Evolutionary conservation across 2,888 invertebrate genomes (phyloP).

Genomic region (Ferrisia virgata): DNA sequence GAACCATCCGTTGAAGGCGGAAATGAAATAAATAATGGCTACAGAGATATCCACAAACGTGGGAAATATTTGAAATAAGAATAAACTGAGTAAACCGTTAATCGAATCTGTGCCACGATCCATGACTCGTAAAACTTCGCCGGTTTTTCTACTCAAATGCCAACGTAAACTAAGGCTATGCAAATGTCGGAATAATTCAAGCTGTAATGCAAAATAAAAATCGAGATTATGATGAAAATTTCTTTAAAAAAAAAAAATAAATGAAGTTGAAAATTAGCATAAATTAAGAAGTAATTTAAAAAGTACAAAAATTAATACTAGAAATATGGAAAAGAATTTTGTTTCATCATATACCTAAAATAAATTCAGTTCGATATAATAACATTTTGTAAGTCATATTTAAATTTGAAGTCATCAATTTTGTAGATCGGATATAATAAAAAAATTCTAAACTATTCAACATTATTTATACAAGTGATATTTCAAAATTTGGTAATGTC

Average conservation of each 20-base stretch:
- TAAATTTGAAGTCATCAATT: no score
- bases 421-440: no score
- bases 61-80: conserved; percentile 88
- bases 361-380: no score
- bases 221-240: not conserved
- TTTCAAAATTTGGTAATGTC: not conserved
- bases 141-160: conserved; percentile 93
- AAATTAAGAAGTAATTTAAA: no score
- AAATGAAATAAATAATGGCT: conserved; percentile 84
- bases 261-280: no score
- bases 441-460: not conserved
- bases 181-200: conserved; percentile 80
- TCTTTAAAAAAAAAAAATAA: not conserved
- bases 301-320: no score
- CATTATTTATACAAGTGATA: not conserved
- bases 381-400: no score
- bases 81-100: conserved; percentile 86
- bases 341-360: no score
- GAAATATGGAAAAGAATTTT: no score
- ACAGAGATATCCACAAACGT: conserved; percentile 89
- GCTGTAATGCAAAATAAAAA: conserved; percentile 54
- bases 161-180: conserved; percentile 88
- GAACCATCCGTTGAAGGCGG: conserved; percentile 88
- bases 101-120: conserved; percentile 96
- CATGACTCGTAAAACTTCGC: conserved; percentile 94